Evolutionary conservation across 2,113 vertebrate genomes (phyloP), one percentile per base, ranked within the genome.

Genomic region (Sebastes fasciatus): DNA sequence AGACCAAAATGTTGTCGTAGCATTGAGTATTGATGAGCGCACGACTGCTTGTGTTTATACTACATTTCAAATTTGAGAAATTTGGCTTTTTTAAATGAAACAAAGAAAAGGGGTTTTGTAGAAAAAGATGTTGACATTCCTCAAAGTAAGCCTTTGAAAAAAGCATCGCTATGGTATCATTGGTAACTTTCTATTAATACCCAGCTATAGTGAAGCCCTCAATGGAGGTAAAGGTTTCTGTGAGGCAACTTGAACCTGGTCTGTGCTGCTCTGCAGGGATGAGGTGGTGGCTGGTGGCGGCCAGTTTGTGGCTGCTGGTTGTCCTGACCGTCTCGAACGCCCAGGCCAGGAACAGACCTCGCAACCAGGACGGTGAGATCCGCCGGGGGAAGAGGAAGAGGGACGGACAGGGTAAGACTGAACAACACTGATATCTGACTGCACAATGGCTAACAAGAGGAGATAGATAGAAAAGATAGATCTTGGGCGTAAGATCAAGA

Each of bases 241-340:
- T 54, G 7, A 45, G 14, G 1, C 1, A 51, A 16, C 3, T 16
- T 85, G 23, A 80, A 8, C 4, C 42, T 57, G 34, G n/a, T 78
- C 12, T 87, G 69, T 68, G 23, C 34, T 83, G 63, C 57, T 72
- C 58, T 86, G 49, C 82, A 93, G 93, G 84, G n/a, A 98, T 98
- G 98, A 95, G 95, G 93, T 83, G 85, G 74, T 76, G 88, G 75
- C 70, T 91, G 9, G 8, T 96, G 34, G 61, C 94, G 73, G 96
- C 81, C 87, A 55, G 49, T 79, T 34, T 94, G 60, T 88, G 88
- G 82, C 82, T 91, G 72, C 66, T 91, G 51, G 65, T 90, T 77
- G 71, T 79, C 79, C 13, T 86, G 8, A 93, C 85, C 5, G 26
- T 93, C 14, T 90, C 91, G 10, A 90, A 88, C 2, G 94, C 90